These are phyloP conservation scores for Phainopepla nitens DNA, from an alignment of 2,113 vertebrate genomes.

Conservation along the genomic window DNA sequence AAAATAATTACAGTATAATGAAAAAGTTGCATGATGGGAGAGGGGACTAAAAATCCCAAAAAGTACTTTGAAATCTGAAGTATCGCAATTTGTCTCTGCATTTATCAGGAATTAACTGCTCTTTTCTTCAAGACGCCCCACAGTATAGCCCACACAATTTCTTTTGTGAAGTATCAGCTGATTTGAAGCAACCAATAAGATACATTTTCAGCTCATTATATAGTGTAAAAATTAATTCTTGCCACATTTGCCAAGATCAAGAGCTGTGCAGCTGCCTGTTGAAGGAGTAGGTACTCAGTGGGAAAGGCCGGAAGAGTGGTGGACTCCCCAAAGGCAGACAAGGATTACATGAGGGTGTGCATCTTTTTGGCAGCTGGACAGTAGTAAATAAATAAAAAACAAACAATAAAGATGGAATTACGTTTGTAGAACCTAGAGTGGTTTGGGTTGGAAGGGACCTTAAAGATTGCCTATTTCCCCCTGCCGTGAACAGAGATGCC, in stretches of 20 bases:
- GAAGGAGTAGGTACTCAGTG: background rate
- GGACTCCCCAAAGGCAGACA: background rate
- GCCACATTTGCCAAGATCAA: background rate
- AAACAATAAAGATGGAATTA: background rate
- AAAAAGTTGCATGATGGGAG: background rate
- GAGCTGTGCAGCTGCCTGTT: background rate
- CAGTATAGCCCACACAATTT: background rate
- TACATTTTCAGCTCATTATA: background rate
- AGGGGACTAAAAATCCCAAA: background rate
- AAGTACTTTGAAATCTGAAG: background rate
- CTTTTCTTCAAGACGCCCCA: background rate
- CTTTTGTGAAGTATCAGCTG: background rate
- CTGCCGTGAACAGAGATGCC: background rate
- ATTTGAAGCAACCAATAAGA: background rate
- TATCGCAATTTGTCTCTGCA: background rate
- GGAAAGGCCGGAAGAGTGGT: background rate
- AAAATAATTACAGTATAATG: background rate
- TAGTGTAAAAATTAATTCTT: background rate
- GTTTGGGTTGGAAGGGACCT: background rate
- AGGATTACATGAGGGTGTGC: accelerated
- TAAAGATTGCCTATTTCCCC: background rate
- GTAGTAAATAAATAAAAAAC: background rate
- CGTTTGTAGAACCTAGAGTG: background rate
- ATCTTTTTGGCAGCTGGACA: background rate
- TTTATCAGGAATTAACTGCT: background rate